phyloP scores from a whole-genome alignment of 2,113 vertebrate species.

The Castor canadensis region DNA sequence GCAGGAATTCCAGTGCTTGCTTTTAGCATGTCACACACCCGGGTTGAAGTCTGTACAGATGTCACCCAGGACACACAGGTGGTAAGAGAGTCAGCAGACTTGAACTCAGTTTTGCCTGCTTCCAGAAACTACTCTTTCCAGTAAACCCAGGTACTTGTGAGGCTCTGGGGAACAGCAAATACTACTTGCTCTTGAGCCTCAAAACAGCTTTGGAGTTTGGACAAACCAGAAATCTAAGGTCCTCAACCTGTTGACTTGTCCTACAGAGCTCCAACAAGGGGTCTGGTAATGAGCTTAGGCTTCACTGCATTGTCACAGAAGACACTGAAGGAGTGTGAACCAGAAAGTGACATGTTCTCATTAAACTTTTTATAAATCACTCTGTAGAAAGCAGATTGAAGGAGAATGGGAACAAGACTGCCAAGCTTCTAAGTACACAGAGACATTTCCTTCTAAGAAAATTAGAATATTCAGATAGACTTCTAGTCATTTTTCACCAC shows the following conservation, averaged over 20 bases:
- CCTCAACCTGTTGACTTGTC: neutral
- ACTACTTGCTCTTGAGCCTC: neutral
- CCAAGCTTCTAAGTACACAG: neutral
- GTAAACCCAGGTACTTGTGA: neutral
- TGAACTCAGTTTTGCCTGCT: neutral
- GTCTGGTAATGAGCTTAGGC: neutral
- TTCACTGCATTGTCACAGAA: neutral
- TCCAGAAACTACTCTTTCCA: neutral
- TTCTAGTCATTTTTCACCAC: neutral
- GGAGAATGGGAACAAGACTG: neutral
- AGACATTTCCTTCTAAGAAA: neutral
- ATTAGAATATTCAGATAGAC: neutral
- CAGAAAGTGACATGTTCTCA: neutral
- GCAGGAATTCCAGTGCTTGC: neutral
- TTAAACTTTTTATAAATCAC: neutral
- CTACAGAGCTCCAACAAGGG: neutral
- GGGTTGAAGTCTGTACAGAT: no score
- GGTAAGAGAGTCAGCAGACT: neutral
- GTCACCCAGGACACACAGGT: accelerated
- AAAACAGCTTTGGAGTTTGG: neutral
- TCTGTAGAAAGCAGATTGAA: neutral
- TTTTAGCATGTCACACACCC: neutral
- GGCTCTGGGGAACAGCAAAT: neutral
- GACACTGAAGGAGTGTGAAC: neutral
- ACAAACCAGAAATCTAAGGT: neutral